Evolutionary conservation across 2,113 vertebrate species (phyloP).

Genomic region (Ceyx melanurus): DNA sequence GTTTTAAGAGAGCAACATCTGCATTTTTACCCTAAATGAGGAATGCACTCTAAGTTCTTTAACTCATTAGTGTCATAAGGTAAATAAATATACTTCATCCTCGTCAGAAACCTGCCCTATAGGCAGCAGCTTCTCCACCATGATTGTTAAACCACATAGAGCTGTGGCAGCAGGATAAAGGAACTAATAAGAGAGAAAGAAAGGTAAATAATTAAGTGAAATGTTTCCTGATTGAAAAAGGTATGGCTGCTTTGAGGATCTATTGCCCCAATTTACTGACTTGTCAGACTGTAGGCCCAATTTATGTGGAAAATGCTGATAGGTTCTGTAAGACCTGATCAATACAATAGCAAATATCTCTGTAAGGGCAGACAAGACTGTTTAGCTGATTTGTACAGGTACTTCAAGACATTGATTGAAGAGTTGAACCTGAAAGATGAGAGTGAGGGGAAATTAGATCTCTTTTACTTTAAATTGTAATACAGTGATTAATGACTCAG

Average conservation of each 20-base stretch:
- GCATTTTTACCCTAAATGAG: background rate
- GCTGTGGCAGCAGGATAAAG: background rate
- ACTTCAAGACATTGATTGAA: background rate
- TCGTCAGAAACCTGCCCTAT: background rate
- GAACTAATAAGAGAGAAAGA: background rate
- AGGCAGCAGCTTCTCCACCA: background rate
- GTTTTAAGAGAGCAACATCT: background rate
- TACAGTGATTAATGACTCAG: background rate
- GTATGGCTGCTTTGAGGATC: background rate
- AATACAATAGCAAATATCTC: background rate
- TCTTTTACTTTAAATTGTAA: background rate
- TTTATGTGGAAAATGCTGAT: background rate
- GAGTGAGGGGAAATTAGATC: background rate
- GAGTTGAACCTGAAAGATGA: background rate
- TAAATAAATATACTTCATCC: background rate
- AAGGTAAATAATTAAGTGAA: background rate
- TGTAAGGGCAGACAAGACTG: background rate
- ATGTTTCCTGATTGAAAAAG: background rate
- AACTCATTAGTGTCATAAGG: background rate
- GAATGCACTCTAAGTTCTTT: background rate
- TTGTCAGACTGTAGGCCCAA: background rate
- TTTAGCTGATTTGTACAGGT: background rate
- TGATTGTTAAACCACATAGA: background rate
- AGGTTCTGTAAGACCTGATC: background rate
- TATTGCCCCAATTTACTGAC: background rate